Percentiles rank a stretch among this genome's conserved stretches.
Evolutionary conservation across 2,113 vertebrate genomes (phyloP).

Genomic region (Tylochromis polylepis): DNA sequence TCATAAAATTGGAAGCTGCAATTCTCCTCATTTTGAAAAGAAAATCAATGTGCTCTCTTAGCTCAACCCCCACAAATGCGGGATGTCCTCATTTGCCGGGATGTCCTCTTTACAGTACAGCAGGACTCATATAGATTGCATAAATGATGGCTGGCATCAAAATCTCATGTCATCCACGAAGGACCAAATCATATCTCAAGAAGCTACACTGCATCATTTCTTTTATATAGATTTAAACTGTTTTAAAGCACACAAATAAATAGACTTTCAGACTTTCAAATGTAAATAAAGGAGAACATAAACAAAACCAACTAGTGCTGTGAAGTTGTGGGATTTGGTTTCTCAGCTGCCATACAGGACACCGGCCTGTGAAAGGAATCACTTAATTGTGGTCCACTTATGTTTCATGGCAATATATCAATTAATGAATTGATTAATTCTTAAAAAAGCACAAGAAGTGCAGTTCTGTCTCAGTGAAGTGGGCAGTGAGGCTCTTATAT

Average conservation of each 20-base stretch:
- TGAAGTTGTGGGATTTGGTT: not conserved
- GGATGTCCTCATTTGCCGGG: not conserved
- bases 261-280: not conserved
- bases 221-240: not conserved
- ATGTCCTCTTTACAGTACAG: not conserved
- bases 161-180: not conserved
- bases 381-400: not conserved
- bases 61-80: not conserved
- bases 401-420: not conserved
- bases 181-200: not conserved
- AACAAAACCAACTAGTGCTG: not conserved
- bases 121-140: not conserved
- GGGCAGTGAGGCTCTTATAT: not conserved
- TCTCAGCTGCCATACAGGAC: not conserved
- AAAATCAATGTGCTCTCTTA: not conserved
- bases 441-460: not conserved
- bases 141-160: not conserved
- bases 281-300: not conserved
- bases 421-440: not conserved
- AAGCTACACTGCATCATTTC: not conserved
- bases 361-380: not conserved
- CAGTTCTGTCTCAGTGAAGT: not conserved
- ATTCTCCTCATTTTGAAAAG: not conserved
- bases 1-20: not conserved
- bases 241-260: not conserved